Evolutionary conservation across 2,113 vertebrate species (phyloP), one percentile per base, ranked within the genome.

Genomic region (Odontesthes bonariensis): DNA sequence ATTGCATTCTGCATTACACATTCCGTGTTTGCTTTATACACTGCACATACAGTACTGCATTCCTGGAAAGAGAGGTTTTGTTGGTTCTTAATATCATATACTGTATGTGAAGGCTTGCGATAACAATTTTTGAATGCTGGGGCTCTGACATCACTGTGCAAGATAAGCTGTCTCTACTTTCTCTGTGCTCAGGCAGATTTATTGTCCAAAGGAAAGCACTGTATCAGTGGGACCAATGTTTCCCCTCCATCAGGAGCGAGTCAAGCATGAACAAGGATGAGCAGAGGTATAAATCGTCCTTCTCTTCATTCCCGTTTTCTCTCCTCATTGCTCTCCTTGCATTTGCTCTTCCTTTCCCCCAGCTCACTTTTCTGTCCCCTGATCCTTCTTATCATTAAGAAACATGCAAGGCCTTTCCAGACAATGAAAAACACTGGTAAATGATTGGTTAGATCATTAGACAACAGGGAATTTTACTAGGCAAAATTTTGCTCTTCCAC

Each of bases 141-240:
- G 67, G 53, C 71, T 86, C 82, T 89, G 90, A 92, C 86, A 88
- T 86, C 69, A 54, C 61, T 52, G 73, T 63, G 73, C 73, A 80
- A 91, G 93, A 94, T 94, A 94, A 93, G 88, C 89, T 82, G 69
- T 76, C 88, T 90, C 55, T 81, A 69, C 81, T 90, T 81, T 84
- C 84, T 88, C 87, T 67, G 75, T 64, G 38, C 73, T 77, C 75
- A 46, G 51, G 56, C 79, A 85, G 90, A 94, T 93, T 93, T 94
- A 94, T 87, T 78, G 86, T 90, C 73, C 87, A 67, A 64, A 72
- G 77, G 72, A 87, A 85, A 84, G 83, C 86, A 62, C 57, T 86
- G 88, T 87, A 91, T 91, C 88, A 84, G 66, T 67, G 46, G 64
- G 68, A 78, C 78, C 86, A 78, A 62, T 81, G 86, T 83, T 89